Conservation (phyloP, 2,113 vertebrate genomes). For the Propithecus coquereli region DNA sequence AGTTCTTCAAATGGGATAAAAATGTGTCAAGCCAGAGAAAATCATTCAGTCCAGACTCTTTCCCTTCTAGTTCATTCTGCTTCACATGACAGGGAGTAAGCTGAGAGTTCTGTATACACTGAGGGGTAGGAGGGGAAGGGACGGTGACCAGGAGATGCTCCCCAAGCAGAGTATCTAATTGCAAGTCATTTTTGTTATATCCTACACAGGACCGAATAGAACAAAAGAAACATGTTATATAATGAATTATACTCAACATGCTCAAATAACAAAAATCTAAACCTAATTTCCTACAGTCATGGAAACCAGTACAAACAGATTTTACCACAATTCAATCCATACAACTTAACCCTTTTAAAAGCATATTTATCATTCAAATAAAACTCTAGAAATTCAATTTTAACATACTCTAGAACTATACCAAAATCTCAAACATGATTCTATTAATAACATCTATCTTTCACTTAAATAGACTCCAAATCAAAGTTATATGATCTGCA, state of each 20-base stretch:
- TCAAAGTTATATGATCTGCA: background rate
- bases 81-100: too few relatives aligned
- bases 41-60: rapidly evolving
- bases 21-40: background rate
- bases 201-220: rapidly evolving
- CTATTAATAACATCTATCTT: background rate
- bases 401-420: background rate
- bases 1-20: background rate
- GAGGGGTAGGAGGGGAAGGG: too few relatives aligned
- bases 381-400: background rate
- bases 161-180: rapidly evolving
- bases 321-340: background rate
- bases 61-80: background rate
- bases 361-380: background rate
- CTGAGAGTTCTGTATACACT: too few relatives aligned
- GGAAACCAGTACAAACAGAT: background rate
- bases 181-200: too few relatives aligned
- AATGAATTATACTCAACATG: background rate
- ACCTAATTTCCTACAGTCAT: background rate
- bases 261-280: background rate
- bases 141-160: background rate
- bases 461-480: background rate
- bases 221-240: background rate
- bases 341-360: background rate
- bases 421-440: background rate